phyloP scores from a whole-genome alignment of 2,888 invertebrate genomes.

The Parelbella ahira region DNA sequence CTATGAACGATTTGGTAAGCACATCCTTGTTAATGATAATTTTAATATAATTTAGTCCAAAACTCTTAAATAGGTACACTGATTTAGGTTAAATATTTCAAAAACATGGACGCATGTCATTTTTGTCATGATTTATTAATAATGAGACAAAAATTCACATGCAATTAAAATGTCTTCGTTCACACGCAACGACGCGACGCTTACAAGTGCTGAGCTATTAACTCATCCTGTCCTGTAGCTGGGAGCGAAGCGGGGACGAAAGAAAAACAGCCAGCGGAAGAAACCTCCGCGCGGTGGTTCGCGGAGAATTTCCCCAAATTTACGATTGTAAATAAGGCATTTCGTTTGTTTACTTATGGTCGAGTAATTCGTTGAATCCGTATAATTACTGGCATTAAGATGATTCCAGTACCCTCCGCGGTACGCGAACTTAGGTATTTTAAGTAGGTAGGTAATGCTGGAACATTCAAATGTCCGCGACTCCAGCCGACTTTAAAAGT shows the following conservation, averaged over 20 bases:
- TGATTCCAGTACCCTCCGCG: constrained; percentile 65
- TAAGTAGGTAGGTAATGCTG: constrained; percentile 60
- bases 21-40: too few species aligned
- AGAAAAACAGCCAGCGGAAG: constrained; percentile 20
- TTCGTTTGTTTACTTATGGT: constrained; percentile 77
- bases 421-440: constrained; percentile 52
- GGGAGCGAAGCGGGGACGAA: constrained; percentile 6
- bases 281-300: not conserved
- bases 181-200: too few species aligned
- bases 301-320: constrained; percentile 45
- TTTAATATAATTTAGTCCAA: too few species aligned
- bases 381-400: constrained; percentile 81
- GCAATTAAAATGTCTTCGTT: too few species aligned
- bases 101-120: too few species aligned
- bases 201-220: constrained; percentile 16
- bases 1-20: too few species aligned
- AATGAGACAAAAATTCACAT: too few species aligned
- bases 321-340: constrained; percentile 77
- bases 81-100: too few species aligned
- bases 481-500: constrained; percentile 48
- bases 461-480: constrained; percentile 76
- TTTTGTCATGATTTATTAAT: too few species aligned
- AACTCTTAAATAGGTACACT: too few species aligned
- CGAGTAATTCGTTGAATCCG: constrained; percentile 78
- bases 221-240: constrained; percentile 3